A percentile compares a stretch with the other conserved stretches of the same genome.
Evolutionary conservation across 2,797 vertebrate genomes (phyloP).

Genomic region (Molossus alvarezi): DNA sequence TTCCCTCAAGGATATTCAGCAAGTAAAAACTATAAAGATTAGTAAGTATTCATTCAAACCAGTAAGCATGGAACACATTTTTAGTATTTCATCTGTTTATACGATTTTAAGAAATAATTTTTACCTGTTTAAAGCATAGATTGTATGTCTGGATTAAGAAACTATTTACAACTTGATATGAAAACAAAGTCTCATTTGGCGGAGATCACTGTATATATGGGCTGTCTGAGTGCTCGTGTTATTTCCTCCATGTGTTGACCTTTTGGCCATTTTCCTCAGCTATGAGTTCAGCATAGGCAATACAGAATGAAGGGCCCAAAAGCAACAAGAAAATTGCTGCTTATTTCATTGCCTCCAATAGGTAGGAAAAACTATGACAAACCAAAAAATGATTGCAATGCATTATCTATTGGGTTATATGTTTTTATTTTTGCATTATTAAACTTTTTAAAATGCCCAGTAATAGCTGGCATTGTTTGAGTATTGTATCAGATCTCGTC

Average conservation of each 20-base stretch:
- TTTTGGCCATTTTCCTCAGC: background rate
- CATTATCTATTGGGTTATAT: background rate
- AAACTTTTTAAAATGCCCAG: background rate
- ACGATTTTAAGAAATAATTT: background rate
- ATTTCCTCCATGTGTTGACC: background rate
- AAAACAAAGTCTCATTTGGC: background rate
- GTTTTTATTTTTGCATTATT: background rate
- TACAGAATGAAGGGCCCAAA: background rate
- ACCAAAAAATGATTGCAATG: background rate
- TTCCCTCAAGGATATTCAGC: slow-evolving; percentile 59
- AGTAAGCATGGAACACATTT: slow-evolving; percentile 22
- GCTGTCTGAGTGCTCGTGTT: background rate
- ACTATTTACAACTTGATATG: background rate
- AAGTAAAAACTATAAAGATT: slow-evolving; percentile 17
- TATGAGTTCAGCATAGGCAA: background rate
- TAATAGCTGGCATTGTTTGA: background rate
- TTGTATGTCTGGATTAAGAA: slow-evolving; percentile 39
- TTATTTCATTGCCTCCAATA: background rate
- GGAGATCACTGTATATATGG: background rate
- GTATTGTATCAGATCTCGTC: background rate
- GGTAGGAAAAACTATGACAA: background rate
- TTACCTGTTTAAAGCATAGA: slow-evolving; percentile 17
- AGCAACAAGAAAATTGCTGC: background rate
- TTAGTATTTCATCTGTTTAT: slow-evolving; percentile 52
- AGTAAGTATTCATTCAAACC: slow-evolving; percentile 18